Conservation (phyloP, 1,140 invertebrate species). For the Platorchestia sp. region DNA sequence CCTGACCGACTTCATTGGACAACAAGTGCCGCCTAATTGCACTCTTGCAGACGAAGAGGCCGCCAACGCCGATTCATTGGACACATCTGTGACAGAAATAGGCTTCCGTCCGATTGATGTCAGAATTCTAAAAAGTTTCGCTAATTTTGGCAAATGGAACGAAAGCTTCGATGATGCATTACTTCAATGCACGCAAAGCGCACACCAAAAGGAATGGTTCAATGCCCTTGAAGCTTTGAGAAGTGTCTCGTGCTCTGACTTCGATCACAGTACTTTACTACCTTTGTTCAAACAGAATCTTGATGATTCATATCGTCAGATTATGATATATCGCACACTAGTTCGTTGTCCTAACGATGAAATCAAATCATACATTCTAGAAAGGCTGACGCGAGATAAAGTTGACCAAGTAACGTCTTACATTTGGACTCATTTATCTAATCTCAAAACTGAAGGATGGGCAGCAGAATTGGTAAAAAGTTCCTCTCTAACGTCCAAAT, state of each 20-base stretch:
- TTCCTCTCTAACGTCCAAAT: not conserved
- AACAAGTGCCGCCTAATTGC: not conserved
- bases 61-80: not conserved
- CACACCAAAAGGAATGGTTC: slow-evolving; percentile 19
- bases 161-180: not conserved
- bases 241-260: slow-evolving; percentile 2
- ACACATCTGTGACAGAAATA: not conserved
- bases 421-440: slow-evolving; percentile 29
- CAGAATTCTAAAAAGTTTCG: not conserved
- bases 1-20: not conserved
- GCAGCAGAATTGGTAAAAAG: slow-evolving; percentile 3
- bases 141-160: slow-evolving; percentile 25
- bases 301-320: not conserved
- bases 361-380: not conserved
- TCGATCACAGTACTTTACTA: not conserved
- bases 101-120: not conserved
- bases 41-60: not conserved
- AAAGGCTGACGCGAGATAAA: not conserved
- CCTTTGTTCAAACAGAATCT: not conserved
- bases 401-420: slow-evolving; percentile 28
- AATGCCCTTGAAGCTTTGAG: not conserved
- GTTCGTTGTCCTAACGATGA: slow-evolving; percentile 10
- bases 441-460: not conserved
- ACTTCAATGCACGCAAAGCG: not conserved
- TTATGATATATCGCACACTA: slow-evolving; percentile 28